Evolutionary conservation across 2,888 invertebrate genomes (phyloP), one percentile per base, ranked within the genome.

Genomic region (Helicoverpa assulta): DNA sequence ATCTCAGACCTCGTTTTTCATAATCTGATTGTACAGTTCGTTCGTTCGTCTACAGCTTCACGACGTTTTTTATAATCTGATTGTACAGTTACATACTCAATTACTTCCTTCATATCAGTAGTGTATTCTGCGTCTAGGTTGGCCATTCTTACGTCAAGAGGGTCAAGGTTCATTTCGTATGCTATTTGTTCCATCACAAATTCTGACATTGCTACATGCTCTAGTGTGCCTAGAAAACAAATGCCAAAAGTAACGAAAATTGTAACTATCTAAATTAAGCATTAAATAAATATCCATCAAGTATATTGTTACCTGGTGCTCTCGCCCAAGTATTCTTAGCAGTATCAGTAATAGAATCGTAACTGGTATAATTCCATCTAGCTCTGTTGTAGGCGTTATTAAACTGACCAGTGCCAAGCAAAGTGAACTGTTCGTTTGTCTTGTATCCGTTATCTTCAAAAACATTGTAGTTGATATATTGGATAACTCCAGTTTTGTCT

Each of bases 131-230:
- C 5, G 12, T 89, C 85, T 51, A 97, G 92, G 79, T 97, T 97
- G 0, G 86, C 86, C 59, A 96, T 80, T 67, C 96, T 92, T 0
- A 97, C 96, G 56, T 96, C 91, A n/a, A 96, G 33, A 0, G 97
- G 96, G 88, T 97, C 97, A 82, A 96, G 93, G 14, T 92, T 90
- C 19, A 96, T 73, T 60, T 85, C 92, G 53, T 90, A 92, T 0
- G 97, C 94, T 61, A 97, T 96, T 73, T 96, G 96, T 66, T 97
- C 97, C 96, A 97, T 96, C 8, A 97, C 91, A 60, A 92, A 89
- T 88, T 97, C 97, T 18, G 94, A 90, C 85, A 96, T 92, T 2
- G 93, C 96, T 0, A 96, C 84, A 29, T 91, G 95, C 89, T 97
- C 97, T 0, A 96, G 88, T 0, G 96, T 93, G 12, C 93, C 96